Conservation (phyloP, 2,113 vertebrate species). For the Pica pica region DNA sequence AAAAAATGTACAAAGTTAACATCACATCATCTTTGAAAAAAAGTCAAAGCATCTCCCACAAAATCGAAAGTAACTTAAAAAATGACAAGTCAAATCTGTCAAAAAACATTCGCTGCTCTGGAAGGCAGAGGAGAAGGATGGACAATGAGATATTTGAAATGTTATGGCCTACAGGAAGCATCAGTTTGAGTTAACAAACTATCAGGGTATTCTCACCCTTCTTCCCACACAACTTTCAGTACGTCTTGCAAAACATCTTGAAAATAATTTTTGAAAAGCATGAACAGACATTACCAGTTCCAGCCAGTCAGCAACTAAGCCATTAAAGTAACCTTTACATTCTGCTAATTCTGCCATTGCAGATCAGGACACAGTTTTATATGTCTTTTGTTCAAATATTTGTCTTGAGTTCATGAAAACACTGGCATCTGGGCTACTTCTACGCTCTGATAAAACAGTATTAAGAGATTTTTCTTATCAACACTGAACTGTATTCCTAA, state of each 20-base stretch:
- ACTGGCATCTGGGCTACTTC: not conserved
- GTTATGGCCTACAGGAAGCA: not conserved
- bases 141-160: not conserved
- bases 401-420: not conserved
- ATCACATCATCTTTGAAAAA: not conserved
- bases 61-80: not conserved
- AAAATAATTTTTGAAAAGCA: not conserved
- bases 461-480: not conserved
- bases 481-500: not conserved
- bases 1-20: not conserved
- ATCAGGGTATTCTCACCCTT: not conserved
- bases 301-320: not conserved
- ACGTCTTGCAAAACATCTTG: constrained; percentile 7
- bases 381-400: not conserved
- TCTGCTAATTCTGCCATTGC: not conserved
- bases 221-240: constrained; percentile 42
- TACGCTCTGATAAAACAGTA: not conserved
- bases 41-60: not conserved
- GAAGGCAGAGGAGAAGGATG: not conserved
- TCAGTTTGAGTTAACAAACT: not conserved
- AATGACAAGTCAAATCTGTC: not conserved
- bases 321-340: not conserved
- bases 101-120: not conserved
- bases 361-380: not conserved
- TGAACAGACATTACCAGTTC: not conserved